Conservation (phyloP, 2,113 vertebrate species). For the Ictalurus furcatus region DNA sequence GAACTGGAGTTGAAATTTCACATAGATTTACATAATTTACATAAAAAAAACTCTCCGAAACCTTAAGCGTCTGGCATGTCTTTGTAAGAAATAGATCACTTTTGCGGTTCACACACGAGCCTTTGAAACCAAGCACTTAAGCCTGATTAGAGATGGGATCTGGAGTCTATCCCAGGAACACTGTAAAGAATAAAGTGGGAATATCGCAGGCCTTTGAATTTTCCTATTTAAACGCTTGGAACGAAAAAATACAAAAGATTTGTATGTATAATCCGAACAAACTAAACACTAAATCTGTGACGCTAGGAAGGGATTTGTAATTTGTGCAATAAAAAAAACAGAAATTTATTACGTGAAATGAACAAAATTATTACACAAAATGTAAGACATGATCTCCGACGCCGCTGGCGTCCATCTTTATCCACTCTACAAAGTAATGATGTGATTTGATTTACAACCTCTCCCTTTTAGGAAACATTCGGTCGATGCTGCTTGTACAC, state of each 20-base stretch:
- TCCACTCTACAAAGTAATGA: neutral
- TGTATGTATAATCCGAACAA: neutral
- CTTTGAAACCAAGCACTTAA: too few species aligned
- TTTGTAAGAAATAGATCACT: neutral
- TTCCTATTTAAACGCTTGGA: neutral
- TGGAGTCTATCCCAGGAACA: too few species aligned
- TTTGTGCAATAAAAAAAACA: neutral
- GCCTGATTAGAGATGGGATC: too few species aligned
- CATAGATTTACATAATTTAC: neutral
- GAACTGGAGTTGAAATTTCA: neutral
- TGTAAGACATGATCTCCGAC: too few species aligned
- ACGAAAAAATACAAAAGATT: too few species aligned
- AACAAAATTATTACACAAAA: neutral
- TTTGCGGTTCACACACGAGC: neutral
- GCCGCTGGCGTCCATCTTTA: neutral
- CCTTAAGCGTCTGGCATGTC: too few species aligned
- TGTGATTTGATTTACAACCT: neutral
- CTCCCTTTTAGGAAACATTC: constrained; percentile 39
- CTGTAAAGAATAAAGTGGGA: too few species aligned
- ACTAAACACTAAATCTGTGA: neutral
- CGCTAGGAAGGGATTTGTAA: neutral
- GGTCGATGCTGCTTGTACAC: constrained; percentile 47
- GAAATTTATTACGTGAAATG: neutral
- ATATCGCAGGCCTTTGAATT: neutral
- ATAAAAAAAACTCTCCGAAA: too few species aligned